Evolutionary conservation across 2,888 invertebrate genomes (phyloP), one percentile per base, ranked within the genome.

Genomic region (Eupithecia centaureata): DNA sequence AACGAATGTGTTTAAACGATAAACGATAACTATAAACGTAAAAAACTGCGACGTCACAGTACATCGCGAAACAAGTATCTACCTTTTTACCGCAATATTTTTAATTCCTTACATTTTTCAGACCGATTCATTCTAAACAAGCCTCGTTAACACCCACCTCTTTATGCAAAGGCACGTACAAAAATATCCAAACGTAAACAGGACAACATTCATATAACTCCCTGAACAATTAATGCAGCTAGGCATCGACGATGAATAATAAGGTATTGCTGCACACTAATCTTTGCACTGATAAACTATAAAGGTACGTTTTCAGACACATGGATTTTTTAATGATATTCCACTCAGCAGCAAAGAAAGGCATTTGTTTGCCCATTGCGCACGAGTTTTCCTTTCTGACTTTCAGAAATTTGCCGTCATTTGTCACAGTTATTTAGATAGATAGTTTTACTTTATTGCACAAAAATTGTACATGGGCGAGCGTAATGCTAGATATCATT

Each of bases 131-230:
- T 52, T 51, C 27, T 15, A 52, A 52, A 27, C 27, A 57, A 56
- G 56, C 56, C 18, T 12, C 18, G 18, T 30, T 32, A 71, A 67
- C 18, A 32, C 42, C 42, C 68, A 58, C 30, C 38, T 5, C 56
- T 28, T 69, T 57, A 61, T 65, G 52, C 63, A 7, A 25, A 38
- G 54, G 52, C 42, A 62, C 63, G 67, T 54, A 57, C 56, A 61
- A 63, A 61, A 60, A 32, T 60, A 35, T 35, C 33, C 38, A 28
- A 32, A 25, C 60, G 18, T 71, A 68, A 59, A 51, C 68, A 62
- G 60, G 59, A 62, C 63, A 71, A 70, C 70, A 74, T 76, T 74
- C 68, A 18, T 52, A 52, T 18, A 12, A 22, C 12, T 7, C 52
- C 27, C 15, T 1, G 27, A 1, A 5, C 52, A 52, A 52, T 52